These are phyloP conservation scores for Catharus bicknelli DNA, from an alignment of 2,113 vertebrate genomes.

Conservation along the genomic window DNA sequence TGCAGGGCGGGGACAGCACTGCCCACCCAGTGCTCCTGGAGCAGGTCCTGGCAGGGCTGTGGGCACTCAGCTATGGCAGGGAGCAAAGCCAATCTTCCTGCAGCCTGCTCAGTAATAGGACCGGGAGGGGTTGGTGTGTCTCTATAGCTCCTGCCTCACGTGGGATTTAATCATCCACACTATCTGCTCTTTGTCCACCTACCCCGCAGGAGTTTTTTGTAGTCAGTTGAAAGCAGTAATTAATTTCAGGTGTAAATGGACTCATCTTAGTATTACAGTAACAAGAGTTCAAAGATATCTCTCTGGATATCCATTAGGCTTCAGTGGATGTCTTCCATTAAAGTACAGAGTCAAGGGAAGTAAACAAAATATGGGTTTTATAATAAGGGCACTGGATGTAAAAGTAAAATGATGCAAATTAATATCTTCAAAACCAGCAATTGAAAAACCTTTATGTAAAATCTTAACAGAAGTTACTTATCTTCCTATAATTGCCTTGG, in stretches of 20 bases:
- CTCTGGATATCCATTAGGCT: not conserved
- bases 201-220: not conserved
- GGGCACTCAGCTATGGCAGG: not conserved
- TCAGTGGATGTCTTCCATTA: not conserved
- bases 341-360: not conserved
- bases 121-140: not conserved
- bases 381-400: not conserved
- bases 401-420: conserved; percentile 23
- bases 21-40: not conserved
- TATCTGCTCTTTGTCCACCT: not conserved
- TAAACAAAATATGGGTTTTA: conserved; percentile 2
- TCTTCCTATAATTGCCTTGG: conserved; percentile 29
- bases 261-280: not conserved
- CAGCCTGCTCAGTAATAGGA: not conserved
- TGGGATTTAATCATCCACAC: not conserved
- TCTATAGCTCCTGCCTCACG: not conserved
- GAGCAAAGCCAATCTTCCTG: not conserved
- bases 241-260: conserved; percentile 18
- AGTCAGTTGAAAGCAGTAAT: conserved; percentile 29
- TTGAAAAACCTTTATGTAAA: conserved; percentile 23
- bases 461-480: conserved; percentile 43
- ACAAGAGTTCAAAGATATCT: not conserved
- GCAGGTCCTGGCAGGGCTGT: not conserved
- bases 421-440: conserved; percentile 24
- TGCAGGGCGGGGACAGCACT: not conserved